Base-by-base conservation (phyloP, 2,113 vertebrate species). In the Thunnus maccoyii region DNA sequence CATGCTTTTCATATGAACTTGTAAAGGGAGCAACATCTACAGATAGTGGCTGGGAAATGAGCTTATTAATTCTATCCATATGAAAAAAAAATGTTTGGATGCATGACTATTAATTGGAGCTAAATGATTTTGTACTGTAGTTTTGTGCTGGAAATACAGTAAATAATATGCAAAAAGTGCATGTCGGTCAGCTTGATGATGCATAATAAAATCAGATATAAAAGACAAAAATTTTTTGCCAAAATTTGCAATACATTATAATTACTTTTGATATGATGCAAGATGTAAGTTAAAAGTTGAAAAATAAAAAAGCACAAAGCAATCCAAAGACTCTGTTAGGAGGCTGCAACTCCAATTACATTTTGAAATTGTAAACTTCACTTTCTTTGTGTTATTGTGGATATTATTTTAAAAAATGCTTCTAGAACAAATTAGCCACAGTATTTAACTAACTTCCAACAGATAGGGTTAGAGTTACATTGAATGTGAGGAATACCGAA, bases 331-430 rank as follows among this genome's bases (percentile, higher is more conserved):
- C 36, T 50, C 8, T 17, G 5, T 22, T 67, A 47, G 3, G 25
- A 47, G 3, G 32, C 16, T 41, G 10, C 11, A 25, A 62, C 1
- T 25, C 12, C 62, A 51, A 62, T 32, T 63, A 61, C 20, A 60
- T 57, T 78, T 13, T 63, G 6, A 69, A 73, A 61, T 14, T 22
- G 50, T 32, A 63, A 79, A 68, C 22, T 14, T 51, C 16, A 10
- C 25, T 15, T 67, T 20, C 41, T 5, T 62, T 65, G 32, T 57
- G 17, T 58, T 69, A 25, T 62, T 25, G 50, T 63, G 48, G 48
- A 78, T 72, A 78, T 81, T 16, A 1, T 13, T 32, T 69, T 13
- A 20, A 64, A 48, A 70, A 81, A 72, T 56, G 13, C 1, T 25
- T 72, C 60, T 60, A 66, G 44, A 16, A 27, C 32, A 77, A 77